Evolutionary conservation across 2,888 invertebrate species (phyloP).

Genomic region (Agriopis aurantiaria): DNA sequence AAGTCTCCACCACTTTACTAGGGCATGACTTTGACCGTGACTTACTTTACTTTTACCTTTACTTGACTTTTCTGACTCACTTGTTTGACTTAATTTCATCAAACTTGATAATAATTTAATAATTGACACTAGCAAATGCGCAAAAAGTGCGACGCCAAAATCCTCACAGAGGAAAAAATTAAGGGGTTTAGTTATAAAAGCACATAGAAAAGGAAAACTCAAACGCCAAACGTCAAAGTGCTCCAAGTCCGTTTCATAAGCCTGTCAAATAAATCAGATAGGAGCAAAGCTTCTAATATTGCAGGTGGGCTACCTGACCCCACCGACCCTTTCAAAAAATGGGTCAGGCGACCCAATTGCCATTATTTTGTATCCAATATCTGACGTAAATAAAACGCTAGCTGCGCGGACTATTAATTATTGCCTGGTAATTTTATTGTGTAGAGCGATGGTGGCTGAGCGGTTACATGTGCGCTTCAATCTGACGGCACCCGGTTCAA

Average conservation of each 20-base stretch:
- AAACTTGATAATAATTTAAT: too few relatives aligned
- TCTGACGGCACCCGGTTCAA: too few relatives aligned
- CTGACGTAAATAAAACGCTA: conserved; percentile 36
- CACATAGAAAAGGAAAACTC: neutral
- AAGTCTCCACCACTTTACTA: too few relatives aligned
- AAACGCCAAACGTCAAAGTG: conserved; percentile 2
- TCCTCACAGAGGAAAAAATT: too few relatives aligned
- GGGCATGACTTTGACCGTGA: too few relatives aligned
- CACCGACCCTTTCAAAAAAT: conserved; percentile 44
- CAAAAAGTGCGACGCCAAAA: too few relatives aligned
- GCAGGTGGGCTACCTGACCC: conserved; percentile 40
- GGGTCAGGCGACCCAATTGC: conserved; percentile 38
- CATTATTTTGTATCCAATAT: conserved; percentile 42
- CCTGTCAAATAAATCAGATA: conserved; percentile 45
- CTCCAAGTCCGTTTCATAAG: conserved; percentile 24
- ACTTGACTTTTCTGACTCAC: too few relatives aligned
- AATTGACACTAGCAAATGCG: too few relatives aligned
- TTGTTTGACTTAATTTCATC: too few relatives aligned
- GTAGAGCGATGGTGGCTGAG: too few relatives aligned
- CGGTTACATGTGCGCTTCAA: too few relatives aligned
- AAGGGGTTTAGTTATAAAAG: neutral
- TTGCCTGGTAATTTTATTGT: conserved; percentile 5
- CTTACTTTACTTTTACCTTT: too few relatives aligned
- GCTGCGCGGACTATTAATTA: conserved; percentile 30
- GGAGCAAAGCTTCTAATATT: conserved; percentile 37